Evolutionary conservation across 2,888 invertebrate species (phyloP).

Genomic region (Morinoia aosen): DNA sequence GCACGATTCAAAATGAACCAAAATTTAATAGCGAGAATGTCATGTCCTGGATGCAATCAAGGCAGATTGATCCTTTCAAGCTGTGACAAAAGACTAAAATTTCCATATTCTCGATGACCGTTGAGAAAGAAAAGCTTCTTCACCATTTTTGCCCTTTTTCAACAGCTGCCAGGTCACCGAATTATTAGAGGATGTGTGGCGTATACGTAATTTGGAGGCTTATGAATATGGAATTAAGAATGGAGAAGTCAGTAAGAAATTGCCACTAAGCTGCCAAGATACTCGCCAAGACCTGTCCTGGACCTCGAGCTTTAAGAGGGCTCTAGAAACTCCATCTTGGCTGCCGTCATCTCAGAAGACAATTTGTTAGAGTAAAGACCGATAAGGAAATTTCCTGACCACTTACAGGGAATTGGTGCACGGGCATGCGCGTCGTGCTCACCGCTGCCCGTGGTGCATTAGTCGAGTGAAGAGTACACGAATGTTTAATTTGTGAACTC

Average conservation of each 20-base stretch:
- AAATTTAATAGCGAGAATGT: neutral
- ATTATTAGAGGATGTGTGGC: constrained; percentile 30
- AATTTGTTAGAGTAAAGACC: neutral
- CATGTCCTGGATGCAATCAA: neutral
- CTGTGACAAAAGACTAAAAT: neutral
- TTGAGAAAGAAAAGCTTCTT: neutral
- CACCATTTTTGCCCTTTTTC: neutral
- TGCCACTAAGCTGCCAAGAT: constrained; percentile 6
- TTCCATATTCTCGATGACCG: neutral
- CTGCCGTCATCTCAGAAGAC: neutral
- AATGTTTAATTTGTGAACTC: neutral
- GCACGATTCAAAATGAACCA: neutral
- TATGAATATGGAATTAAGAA: constrained; percentile 28
- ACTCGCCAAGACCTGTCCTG: neutral
- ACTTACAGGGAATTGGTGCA: neutral
- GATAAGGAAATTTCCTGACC: neutral
- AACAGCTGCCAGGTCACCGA: neutral
- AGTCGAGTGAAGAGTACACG: neutral
- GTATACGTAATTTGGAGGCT: constrained; percentile 1
- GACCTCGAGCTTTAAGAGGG: neutral
- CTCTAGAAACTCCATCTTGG: neutral
- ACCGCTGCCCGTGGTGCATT: neutral
- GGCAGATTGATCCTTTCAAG: neutral
- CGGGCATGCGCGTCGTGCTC: neutral
- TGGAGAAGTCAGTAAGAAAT: constrained; percentile 9